These are phyloP conservation scores for Hoplostethus atlanticus DNA, from an alignment of 2,797 vertebrate species.

Conservation along the genomic window DNA sequence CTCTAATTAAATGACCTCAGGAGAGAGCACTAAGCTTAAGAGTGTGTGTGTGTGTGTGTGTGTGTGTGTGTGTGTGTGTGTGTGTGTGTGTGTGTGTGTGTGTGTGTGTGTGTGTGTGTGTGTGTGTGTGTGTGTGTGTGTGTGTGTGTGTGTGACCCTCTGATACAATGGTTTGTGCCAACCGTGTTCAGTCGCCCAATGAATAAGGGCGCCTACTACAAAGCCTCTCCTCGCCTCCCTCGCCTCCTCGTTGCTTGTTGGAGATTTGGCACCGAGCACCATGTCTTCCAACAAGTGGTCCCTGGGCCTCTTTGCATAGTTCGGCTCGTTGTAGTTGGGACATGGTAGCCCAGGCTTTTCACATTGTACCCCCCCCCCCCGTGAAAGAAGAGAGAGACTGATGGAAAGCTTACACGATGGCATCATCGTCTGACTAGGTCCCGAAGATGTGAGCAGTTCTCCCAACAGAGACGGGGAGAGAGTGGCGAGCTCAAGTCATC, in stretches of 20 bases:
- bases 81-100: constrained; percentile 24
- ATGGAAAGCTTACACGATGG: constrained; percentile 15
- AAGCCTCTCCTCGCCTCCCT: constrained; percentile 58
- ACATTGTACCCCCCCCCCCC: constrained; percentile 15
- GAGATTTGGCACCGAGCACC: constrained; percentile 61
- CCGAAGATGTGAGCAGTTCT: constrained; percentile 7
- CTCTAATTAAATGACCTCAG: constrained; percentile 83
- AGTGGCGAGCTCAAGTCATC: not conserved
- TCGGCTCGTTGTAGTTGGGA: constrained; percentile 54
- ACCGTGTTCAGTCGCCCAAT: constrained; percentile 63
- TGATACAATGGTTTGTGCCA: constrained; percentile 68
- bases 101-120: constrained; percentile 46
- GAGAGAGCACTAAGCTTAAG: constrained; percentile 67
- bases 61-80: constrained; percentile 15
- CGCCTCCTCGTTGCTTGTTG: constrained; percentile 65
- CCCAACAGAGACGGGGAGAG: not conserved
- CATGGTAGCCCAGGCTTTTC: constrained; percentile 30
- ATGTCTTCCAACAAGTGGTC: constrained; percentile 67
- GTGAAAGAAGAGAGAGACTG: constrained; percentile 13
- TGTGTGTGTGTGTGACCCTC: constrained; percentile 39
- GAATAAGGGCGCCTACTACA: constrained; percentile 71
- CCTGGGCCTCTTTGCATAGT: constrained; percentile 52
- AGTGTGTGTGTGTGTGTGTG: constrained; percentile 50
- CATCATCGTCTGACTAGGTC: constrained; percentile 16
- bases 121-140: constrained; percentile 48